A percentile compares a stretch with the other conserved stretches of the same genome.
These are phyloP conservation scores for Aurelia coerulea DNA, from an alignment of 30 jellyfish, hydroid and myxozoan genomes.

Conservation along the genomic window DNA sequence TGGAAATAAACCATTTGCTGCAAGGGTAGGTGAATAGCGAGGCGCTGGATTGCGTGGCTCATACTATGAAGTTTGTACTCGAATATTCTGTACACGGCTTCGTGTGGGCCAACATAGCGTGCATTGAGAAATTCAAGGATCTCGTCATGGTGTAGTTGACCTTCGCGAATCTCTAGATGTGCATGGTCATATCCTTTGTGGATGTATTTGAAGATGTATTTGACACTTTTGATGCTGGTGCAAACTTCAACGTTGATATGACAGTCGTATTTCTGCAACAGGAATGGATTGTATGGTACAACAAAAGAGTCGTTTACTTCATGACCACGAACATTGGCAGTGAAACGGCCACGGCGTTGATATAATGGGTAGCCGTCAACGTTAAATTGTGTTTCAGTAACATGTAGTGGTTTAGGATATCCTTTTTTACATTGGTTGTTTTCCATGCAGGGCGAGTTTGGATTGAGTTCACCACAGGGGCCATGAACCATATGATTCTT, in stretches of 20 bases:
- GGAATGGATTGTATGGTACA: constrained; percentile 69
- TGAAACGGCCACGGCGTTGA: constrained; percentile 50
- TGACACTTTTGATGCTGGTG: constrained; percentile 57
- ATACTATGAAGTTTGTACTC: neutral
- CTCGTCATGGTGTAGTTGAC: constrained; percentile 59
- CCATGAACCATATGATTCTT: neutral
- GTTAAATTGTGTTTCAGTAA: neutral
- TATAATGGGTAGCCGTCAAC: constrained; percentile 75
- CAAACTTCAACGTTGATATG: constrained; percentile 76
- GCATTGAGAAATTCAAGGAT: constrained; percentile 27
- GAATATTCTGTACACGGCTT: constrained; percentile 9
- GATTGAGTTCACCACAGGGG: neutral
- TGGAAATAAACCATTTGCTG: neutral
- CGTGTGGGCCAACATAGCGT: constrained; percentile 50
- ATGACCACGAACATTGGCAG: neutral
- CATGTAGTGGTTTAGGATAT: neutral
- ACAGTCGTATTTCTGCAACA: constrained; percentile 47
- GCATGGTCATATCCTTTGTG: constrained; percentile 74
- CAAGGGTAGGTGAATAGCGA: constrained; percentile 31
- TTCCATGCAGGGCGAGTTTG: too few species aligned
- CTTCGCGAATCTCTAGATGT: constrained; percentile 40
- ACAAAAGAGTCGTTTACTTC: constrained; percentile 46
- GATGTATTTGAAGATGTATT: constrained; percentile 74
- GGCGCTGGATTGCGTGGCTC: constrained; percentile 51
- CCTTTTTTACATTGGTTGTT: too few species aligned